phyloP scores from a whole-genome alignment of 2,113 vertebrate genomes.

The Nettapus auritus region DNA sequence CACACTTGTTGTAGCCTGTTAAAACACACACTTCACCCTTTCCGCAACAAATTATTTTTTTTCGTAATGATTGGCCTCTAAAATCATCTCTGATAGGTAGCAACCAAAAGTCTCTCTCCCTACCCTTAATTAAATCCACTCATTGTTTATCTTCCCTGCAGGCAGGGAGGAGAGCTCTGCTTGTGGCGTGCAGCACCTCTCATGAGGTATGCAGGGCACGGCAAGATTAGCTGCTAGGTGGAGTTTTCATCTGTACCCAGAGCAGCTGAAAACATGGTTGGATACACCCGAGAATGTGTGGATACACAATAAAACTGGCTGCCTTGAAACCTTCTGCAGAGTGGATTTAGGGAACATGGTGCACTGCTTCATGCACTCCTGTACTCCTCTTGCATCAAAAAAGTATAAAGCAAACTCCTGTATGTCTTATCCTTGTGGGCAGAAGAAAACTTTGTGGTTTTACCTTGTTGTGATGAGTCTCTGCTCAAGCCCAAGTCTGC shows the following conservation, averaged over 20 bases:
- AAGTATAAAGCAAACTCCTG: background rate
- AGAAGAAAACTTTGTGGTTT: background rate
- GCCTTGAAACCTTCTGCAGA: no score
- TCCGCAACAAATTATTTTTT: background rate
- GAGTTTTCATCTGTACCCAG: background rate
- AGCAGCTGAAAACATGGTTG: background rate
- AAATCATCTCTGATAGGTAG: background rate
- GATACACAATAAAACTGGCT: fast-evolving
- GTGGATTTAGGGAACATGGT: background rate
- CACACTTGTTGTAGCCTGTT: background rate
- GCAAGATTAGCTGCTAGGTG: fast-evolving
- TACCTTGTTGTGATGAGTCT: background rate
- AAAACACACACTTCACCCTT: background rate
- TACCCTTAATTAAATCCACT: fast-evolving
- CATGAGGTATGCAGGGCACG: background rate
- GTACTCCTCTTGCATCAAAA: background rate
- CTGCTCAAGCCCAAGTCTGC: background rate
- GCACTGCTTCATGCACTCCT: background rate
- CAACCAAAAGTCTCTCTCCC: background rate
- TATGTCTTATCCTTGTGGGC: background rate
- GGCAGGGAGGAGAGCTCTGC: background rate
- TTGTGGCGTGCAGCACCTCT: background rate
- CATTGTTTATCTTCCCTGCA: background rate
- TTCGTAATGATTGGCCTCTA: background rate
- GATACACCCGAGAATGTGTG: background rate